phyloP scores from a whole-genome alignment of 1,140 invertebrate genomes.

The Tribolium castaneum region DNA sequence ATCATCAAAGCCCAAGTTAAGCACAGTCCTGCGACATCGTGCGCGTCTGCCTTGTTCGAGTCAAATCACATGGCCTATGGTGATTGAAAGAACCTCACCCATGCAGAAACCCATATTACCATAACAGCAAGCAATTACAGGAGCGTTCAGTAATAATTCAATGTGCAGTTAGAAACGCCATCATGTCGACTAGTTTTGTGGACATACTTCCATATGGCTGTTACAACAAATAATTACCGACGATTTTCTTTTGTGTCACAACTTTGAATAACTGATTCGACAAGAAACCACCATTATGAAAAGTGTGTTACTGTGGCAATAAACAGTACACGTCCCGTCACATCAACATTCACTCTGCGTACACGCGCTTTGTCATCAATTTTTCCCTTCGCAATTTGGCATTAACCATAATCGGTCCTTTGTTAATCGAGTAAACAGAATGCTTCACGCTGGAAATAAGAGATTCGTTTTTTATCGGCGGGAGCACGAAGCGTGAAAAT shows the following conservation, averaged over 20 bases:
- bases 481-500: neutral
- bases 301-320: slow-evolving; percentile 28
- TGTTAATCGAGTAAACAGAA: slow-evolving; percentile 4
- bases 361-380: slow-evolving; percentile 14
- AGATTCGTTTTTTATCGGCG: neutral
- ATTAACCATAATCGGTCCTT: neutral
- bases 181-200: neutral
- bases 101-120: slow-evolving; percentile 22
- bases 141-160: slow-evolving; percentile 20
- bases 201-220: neutral
- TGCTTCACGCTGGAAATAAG: neutral
- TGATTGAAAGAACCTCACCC: slow-evolving; percentile 14
- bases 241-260: slow-evolving; percentile 7
- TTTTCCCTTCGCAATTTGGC: neutral
- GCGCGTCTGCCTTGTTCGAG: neutral
- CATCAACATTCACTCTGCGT: slow-evolving; percentile 21
- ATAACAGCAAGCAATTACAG: slow-evolving; percentile 9
- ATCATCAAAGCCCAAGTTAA: slow-evolving; percentile 1
- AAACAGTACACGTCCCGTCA: slow-evolving; percentile 9
- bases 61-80: neutral
- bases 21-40: neutral
- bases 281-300: slow-evolving; percentile 16
- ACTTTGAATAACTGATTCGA: slow-evolving; percentile 19
- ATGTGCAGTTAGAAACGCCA: slow-evolving; percentile 19
- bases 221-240: slow-evolving; percentile 6